Percentiles rank a stretch among this genome's conserved stretches.
phyloP scores from a whole-genome alignment of 2,888 invertebrate genomes.

The Acholoe squamosa region DNA sequence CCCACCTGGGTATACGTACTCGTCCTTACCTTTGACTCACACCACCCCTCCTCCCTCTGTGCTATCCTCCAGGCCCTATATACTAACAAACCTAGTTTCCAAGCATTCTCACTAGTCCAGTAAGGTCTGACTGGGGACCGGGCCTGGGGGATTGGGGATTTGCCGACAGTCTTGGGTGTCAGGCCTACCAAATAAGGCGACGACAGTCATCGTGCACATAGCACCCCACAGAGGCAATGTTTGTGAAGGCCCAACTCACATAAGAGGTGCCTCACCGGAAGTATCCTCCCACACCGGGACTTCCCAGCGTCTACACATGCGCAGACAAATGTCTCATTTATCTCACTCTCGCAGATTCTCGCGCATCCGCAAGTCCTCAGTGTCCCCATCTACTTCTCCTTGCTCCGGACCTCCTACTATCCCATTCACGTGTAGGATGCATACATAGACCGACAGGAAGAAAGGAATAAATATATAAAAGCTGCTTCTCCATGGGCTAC shows the following conservation, averaged over 20 bases:
- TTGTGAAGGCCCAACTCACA: background rate
- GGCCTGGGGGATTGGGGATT: background rate
- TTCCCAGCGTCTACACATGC: background rate
- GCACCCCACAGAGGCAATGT: background rate
- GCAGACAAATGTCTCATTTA: slow-evolving; percentile 30
- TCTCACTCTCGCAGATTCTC: background rate
- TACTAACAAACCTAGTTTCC: too few species aligned
- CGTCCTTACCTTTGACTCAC: too few species aligned
- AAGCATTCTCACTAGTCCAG: too few species aligned
- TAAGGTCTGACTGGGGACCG: background rate
- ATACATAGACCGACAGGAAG: too few species aligned
- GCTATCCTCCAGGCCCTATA: too few species aligned
- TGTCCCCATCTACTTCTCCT: too few species aligned
- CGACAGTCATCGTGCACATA: background rate
- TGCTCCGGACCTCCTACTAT: too few species aligned
- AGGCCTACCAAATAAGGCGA: background rate
- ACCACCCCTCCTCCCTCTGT: background rate
- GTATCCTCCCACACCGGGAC: background rate
- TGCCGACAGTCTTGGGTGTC: slow-evolving; percentile 1
- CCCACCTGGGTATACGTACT: too few species aligned
- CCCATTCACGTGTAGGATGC: too few species aligned
- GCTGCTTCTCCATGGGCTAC: too few species aligned
- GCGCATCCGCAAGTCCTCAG: too few species aligned
- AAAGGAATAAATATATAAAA: too few species aligned
- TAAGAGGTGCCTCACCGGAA: background rate